Base-by-base conservation (phyloP, 1,140 invertebrate genomes). In the Glossosoma conforme region DNA sequence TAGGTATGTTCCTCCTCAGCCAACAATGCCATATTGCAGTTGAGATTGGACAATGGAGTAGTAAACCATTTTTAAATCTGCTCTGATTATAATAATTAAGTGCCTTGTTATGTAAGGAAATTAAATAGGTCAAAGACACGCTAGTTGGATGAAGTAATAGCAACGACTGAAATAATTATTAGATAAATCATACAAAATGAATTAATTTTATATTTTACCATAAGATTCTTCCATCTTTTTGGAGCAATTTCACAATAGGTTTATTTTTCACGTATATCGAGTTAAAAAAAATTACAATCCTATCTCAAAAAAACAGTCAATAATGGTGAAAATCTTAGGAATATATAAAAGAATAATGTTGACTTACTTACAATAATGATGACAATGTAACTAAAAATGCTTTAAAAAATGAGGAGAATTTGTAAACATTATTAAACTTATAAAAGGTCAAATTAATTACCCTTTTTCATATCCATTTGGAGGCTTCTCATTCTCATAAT, bases 401-500 rank as follows among this genome's bases (percentile, higher is more conserved):
- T 28, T n/a, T 28, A 28, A 28, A 28, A 28, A 28, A 28, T 28
- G 24, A n/a, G 24, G 6, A 28, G 24, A 8, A 28, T 35, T 9
- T 9, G 33, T 35, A 8, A 15, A 28, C n/a, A 28, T n/a, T 28
- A 18, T 6, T 18, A 1, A 4, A 57, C 19, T 44, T 42, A 11
- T 41, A 21, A 41, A 20, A 20, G 11, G 8, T 20, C 38, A 24
- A 2, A 43, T 30, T 8, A 60, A 56, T 10, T 62, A 75, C 76
- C 74, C 43, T 63, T 64, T 60, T 76, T 75, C 10, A 80, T 74
- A 52, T 73, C 67, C 63, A 69, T 77, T 65, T 87, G 85, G 13
- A 83, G 62, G 5, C 66, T 65, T 54, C 84, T 66, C 11, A 89
- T 68, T 44, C 76, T 77, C 28, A 79, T 70, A 54, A 81, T 72